A percentile compares a stretch with the other conserved stretches of the same genome.
These are phyloP conservation scores for Aegithalos caudatus DNA, from an alignment of 2,113 vertebrate genomes.

Conservation along the genomic window DNA sequence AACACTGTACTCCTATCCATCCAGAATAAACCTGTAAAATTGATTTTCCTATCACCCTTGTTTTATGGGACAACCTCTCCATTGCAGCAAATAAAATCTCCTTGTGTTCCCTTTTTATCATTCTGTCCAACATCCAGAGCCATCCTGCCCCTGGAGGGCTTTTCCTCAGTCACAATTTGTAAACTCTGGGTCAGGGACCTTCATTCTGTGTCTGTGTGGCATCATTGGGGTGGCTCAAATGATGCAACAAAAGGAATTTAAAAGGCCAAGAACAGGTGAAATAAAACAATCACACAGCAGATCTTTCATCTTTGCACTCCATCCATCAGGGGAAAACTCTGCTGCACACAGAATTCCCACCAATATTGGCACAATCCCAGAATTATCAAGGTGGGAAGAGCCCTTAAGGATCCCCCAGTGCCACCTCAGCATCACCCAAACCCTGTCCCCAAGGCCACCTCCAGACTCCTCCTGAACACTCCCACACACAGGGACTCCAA, in stretches of 20 bases:
- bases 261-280: not conserved
- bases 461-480: too few species aligned
- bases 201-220: not conserved
- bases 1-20: not conserved
- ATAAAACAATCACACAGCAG: not conserved
- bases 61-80: not conserved
- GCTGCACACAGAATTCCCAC: not conserved
- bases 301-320: not conserved
- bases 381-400: rapidly evolving
- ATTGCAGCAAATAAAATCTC: not conserved
- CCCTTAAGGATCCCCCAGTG: rapidly evolving
- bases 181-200: not conserved
- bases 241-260: not conserved
- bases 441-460: not conserved
- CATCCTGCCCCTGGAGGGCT: not conserved
- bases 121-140: not conserved
- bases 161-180: not conserved
- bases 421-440: not conserved
- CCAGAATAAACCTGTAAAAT: not conserved
- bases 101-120: not conserved
- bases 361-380: not conserved
- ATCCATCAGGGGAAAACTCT: rapidly evolving
- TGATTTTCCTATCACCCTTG: not conserved
- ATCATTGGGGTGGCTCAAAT: not conserved
- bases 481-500: too few species aligned